phyloP scores from a whole-genome alignment of 2,888 invertebrate species.

The Apamea sordens region DNA sequence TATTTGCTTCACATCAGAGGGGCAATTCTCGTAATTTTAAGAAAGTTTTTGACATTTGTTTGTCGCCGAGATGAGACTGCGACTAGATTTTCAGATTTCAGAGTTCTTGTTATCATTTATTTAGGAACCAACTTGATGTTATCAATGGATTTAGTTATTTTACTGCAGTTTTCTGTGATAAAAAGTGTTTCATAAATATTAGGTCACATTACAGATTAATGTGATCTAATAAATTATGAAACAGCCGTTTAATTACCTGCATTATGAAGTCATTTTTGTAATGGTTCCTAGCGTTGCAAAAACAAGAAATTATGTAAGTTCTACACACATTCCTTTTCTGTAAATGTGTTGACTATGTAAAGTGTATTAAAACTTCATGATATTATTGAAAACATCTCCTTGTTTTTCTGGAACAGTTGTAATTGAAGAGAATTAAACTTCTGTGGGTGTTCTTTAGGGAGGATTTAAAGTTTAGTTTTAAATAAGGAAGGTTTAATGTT shows the following conservation, averaged over 20 bases:
- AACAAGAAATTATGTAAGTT: constrained; percentile 41
- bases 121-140: not conserved
- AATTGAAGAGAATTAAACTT: not conserved
- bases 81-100: not conserved
- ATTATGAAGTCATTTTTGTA: constrained; percentile 31
- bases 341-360: not conserved
- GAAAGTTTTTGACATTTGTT: not conserved
- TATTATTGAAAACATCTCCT: not conserved
- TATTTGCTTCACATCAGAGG: too few species aligned
- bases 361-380: not conserved
- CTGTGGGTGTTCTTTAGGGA: not conserved
- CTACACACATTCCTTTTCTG: constrained; percentile 23
- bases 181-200: not conserved
- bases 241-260: constrained; percentile 12
- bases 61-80: not conserved
- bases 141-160: constrained; percentile 16
- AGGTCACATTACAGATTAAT: not conserved
- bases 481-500: not conserved
- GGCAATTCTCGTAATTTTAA: too few species aligned
- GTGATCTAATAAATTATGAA: constrained; percentile 47
- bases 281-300: constrained; percentile 25
- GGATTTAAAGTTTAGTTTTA: too few species aligned
- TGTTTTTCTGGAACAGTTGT: too few species aligned
- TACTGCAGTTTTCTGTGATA: constrained; percentile 21
- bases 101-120: constrained; percentile 20